Conservation (phyloP, 2,113 vertebrate genomes). For the Heliornis fulica region DNA sequence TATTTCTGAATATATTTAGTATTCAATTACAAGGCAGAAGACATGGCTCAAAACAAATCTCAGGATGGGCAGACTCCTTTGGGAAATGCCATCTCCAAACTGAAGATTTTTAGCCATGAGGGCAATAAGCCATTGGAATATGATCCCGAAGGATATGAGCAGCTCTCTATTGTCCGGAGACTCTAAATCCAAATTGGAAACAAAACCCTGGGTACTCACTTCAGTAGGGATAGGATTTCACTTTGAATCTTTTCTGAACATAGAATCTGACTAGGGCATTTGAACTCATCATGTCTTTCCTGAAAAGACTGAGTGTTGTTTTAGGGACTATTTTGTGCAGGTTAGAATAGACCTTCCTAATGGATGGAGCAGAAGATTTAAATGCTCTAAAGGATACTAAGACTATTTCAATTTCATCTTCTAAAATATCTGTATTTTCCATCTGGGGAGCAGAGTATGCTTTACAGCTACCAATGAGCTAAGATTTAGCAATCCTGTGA, state of each 20-base stretch:
- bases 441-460: neutral
- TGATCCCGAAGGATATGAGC: neutral
- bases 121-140: neutral
- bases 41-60: neutral
- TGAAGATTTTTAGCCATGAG: neutral
- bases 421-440: neutral
- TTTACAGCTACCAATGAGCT: neutral
- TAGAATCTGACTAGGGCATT: neutral
- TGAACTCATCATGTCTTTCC: neutral
- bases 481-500: neutral
- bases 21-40: neutral
- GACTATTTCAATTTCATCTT: neutral
- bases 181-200: neutral
- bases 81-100: constrained; percentile 6
- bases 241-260: neutral
- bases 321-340: neutral
- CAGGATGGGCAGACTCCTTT: neutral
- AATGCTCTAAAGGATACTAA: neutral
- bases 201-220: neutral
- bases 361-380: neutral
- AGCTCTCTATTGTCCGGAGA: neutral
- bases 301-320: neutral
- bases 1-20: constrained; percentile 27
- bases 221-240: neutral
- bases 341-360: neutral